Base-by-base conservation (phyloP, 2,113 vertebrate genomes). In the Lichenostomus cassidix region DNA sequence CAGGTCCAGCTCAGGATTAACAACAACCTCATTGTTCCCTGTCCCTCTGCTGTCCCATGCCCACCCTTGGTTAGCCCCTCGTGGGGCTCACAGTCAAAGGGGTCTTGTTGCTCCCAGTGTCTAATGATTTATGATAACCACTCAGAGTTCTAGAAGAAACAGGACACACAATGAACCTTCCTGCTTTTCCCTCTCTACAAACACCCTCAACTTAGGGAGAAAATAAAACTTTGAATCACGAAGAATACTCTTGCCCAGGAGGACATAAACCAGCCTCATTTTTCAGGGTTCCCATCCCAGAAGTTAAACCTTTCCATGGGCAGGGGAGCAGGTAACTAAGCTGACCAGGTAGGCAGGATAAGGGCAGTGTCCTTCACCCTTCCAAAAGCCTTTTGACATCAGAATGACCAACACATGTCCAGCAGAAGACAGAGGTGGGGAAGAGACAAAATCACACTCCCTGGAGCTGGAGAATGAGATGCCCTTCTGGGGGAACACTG, bases 21-120 rank as follows among this genome's bases (percentile, higher is more conserved):
- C 42, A 78, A 11, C 0, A 4, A 13, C 29, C 11, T 50, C 33
- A 27, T 63, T 9, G 15, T 41, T 58, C 50, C 27, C 46, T 65
- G 59, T 64, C 31, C 44, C 31, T 15, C 6, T 53, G 50, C 21
- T 64, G 35, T 22, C 44, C 42, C 29, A 4, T 1, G 5, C 33
- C 29, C 12, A 5, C 7, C 33, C 29, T 73, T 37, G 10, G 16
- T 52, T 65, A 83, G 12, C 29, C 7, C 31, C 46, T 11, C 0
- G 1, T 1, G 1, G 12, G 12, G 25, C 49, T 60, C 33, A 4
- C 14, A 35, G 33, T 42, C 50, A 53, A 83, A 55, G 15, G 8
- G 11, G 4, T 47, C 11, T 58, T 3, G 0, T 50, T 37, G 42
- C 21, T 70, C 23, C 15, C 35, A 24, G 11, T 8, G 15, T 27